Base-by-base conservation (phyloP, 2,113 vertebrate genomes). In the Leptocoma aspasia region DNA sequence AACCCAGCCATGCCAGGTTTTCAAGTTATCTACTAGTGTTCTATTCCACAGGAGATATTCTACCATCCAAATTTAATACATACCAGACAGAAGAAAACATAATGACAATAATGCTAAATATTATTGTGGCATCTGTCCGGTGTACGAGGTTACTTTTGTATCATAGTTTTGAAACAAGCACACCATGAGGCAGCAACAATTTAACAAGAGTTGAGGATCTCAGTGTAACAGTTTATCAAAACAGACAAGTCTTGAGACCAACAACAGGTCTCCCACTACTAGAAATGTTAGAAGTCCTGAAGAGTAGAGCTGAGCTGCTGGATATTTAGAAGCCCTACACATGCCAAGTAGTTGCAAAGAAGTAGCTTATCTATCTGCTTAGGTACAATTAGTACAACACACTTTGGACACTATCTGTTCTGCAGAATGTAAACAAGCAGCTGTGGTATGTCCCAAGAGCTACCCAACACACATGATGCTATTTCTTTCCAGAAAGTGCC, bases 31-130 rank as follows among this genome's bases (percentile, higher is more conserved):
- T 92, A 45, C 61, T 85, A 35, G 30, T 44, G 54, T 53, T 95
- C 66, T 76, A 39, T 95, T 87, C 88, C 94, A 92, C 82, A 72
- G 70, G 93, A 91, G 82, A 57, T 72, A 94, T 69, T 82, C 87
- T 33, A 69, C 63, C 35, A 47, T 65, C 82, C 81, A 94, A 85
- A 94, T 80, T 76, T 69, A 91, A 95, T 88, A 85, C 39, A 27
- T 33, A 69, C 7, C 47, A 66, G 35, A 24, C 45, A 76, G 59
- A 87, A 89, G 37, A 92, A 95, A 91, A 22, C 39, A 65, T 23
- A 69, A 69, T 47, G 41, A 80, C 82, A 87, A 79, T 70, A 91
- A 95, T 89, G 35, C 35, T 66, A 65, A 87, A 91, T n/a, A 69
- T 85, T 90, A 82, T 10, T 85, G 45, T 26, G 50, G 50, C 61